Percentiles rank a stretch among this genome's conserved stretches.
Evolutionary conservation across 2,113 vertebrate species (phyloP).

Genomic region (Chaenocephalus aceratus): DNA sequence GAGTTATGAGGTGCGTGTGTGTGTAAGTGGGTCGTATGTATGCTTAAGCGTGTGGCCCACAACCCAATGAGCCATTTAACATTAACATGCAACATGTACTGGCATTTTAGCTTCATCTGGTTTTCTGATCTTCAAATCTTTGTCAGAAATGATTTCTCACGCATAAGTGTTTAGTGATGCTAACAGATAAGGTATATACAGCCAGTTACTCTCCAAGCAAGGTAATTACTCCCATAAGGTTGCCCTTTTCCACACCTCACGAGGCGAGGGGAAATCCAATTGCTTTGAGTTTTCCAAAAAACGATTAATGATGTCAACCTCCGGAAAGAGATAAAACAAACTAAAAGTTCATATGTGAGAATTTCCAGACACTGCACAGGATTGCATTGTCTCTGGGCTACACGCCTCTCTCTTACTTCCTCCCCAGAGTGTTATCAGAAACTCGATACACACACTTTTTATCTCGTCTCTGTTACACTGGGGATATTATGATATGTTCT

Average conservation of each 20-base stretch:
- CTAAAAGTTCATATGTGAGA: background rate
- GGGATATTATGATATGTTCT: slow-evolving; percentile 50
- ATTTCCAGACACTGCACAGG: background rate
- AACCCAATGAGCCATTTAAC: background rate
- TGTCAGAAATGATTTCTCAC: background rate
- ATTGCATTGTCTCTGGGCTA: slow-evolving; percentile 17
- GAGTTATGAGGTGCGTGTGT: background rate
- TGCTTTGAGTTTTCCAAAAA: background rate
- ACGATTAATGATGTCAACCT: background rate
- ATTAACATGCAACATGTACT: slow-evolving; percentile 12
- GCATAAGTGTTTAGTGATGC: too few relatives aligned
- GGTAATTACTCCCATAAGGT: background rate
- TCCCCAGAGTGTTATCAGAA: slow-evolving; percentile 50
- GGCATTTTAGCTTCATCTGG: background rate
- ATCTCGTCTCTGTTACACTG: slow-evolving; percentile 37
- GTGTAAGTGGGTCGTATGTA: background rate
- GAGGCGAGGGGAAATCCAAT: background rate
- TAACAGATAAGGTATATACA: background rate
- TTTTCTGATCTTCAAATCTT: slow-evolving; percentile 16
- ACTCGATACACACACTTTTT: slow-evolving; percentile 27
- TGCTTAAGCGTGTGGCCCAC: background rate
- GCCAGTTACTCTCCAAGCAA: background rate
- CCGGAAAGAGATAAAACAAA: background rate
- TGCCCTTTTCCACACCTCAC: background rate
- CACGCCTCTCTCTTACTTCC: slow-evolving; percentile 34